These are phyloP conservation scores for Enteromius afrohamiltoni DNA, from an alignment of 2,797 vertebrate species.

Conservation along the genomic window DNA sequence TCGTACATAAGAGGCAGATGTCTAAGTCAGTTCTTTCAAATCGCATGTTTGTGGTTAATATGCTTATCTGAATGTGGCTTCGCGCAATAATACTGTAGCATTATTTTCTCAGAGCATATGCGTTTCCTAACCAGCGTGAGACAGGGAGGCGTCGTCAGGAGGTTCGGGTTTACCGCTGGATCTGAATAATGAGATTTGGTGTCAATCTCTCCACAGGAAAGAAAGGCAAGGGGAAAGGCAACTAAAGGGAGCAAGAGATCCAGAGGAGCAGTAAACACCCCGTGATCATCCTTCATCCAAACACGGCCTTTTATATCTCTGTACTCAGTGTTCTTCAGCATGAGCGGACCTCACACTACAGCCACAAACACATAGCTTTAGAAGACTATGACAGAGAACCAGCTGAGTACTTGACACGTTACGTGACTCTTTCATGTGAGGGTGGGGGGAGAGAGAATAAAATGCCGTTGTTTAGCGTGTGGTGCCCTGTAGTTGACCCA, in stretches of 20 bases:
- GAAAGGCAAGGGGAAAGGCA: constrained; percentile 86
- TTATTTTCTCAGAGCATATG: constrained; percentile 3
- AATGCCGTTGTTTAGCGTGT: constrained; percentile 45
- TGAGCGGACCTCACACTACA: constrained; percentile 11
- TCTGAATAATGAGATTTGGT: constrained; percentile 37
- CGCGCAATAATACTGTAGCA: constrained; percentile 4
- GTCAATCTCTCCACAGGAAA: constrained; percentile 71
- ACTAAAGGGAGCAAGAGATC: constrained; percentile 59
- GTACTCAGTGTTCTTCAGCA: constrained; percentile 20
- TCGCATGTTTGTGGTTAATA: constrained; percentile 27
- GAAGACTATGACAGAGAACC: constrained; percentile 28
- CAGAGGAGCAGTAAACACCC: constrained; percentile 34
- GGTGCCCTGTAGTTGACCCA: constrained; percentile 31
- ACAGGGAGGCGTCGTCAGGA: neutral
- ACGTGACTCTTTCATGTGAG: constrained; percentile 29
- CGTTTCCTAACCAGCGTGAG: constrained; percentile 20
- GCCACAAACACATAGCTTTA: constrained; percentile 34
- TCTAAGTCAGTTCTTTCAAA: neutral
- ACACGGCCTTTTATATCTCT: constrained; percentile 26
- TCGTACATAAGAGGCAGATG: constrained; percentile 36
- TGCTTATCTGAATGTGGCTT: constrained; percentile 28
- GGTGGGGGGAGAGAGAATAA: constrained; percentile 29
- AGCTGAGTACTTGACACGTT: constrained; percentile 39
- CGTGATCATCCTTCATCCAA: constrained; percentile 20
- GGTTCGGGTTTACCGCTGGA: constrained; percentile 1